Evolutionary conservation across 2,888 invertebrate genomes (phyloP).

Genomic region (Phymatocera aterrima): DNA sequence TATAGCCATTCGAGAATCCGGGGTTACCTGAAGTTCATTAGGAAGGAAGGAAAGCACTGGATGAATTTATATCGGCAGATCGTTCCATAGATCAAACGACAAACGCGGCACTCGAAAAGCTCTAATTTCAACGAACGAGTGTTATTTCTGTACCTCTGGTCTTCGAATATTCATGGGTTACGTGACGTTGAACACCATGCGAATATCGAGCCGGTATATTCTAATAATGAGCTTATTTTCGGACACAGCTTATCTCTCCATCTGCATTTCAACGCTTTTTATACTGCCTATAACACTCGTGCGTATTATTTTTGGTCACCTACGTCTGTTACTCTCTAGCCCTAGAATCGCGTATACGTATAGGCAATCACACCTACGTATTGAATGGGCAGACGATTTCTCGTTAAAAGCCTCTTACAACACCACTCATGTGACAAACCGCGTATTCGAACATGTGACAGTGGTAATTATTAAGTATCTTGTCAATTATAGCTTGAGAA

Average conservation of each 20-base stretch:
- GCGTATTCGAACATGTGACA: slow-evolving; percentile 18
- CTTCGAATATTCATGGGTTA: background rate
- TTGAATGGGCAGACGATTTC: background rate
- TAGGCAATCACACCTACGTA: background rate
- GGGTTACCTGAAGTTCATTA: background rate
- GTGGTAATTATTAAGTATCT: slow-evolving; percentile 9
- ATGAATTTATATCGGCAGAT: background rate
- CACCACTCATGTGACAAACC: slow-evolving; percentile 24
- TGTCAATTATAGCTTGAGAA: slow-evolving; percentile 17
- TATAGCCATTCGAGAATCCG: background rate
- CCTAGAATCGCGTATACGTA: background rate
- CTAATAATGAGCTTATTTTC: background rate
- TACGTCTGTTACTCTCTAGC: background rate
- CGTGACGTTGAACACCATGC: background rate
- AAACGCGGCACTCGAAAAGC: background rate
- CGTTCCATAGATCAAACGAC: background rate
- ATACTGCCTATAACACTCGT: too few relatives aligned
- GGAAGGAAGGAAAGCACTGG: background rate
- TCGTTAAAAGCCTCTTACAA: slow-evolving; percentile 1
- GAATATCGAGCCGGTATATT: background rate
- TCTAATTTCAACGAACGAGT: slow-evolving; percentile 2
- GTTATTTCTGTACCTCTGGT: background rate
- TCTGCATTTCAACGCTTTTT: background rate
- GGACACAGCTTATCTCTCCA: background rate
- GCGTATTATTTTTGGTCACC: background rate